Evolutionary conservation across 2,113 vertebrate species (phyloP).

Genomic region (Enhydra lutris): DNA sequence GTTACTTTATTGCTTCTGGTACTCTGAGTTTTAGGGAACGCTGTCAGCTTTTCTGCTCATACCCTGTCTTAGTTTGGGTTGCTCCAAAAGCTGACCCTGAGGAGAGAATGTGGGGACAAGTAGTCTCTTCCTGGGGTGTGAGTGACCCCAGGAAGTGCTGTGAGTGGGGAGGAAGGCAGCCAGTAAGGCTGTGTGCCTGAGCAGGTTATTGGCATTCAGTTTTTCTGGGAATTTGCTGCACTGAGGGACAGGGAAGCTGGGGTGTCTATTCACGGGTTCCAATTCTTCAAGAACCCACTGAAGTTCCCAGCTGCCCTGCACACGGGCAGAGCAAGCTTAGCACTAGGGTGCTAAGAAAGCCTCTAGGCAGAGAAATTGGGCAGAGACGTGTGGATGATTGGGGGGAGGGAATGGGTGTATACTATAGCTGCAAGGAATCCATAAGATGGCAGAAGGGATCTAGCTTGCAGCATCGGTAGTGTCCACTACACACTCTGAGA

Average conservation of each 20-base stretch:
- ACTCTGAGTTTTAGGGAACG: neutral
- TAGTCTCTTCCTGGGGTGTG: neutral
- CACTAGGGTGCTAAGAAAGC: neutral
- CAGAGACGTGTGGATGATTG: neutral
- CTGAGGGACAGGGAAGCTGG: neutral
- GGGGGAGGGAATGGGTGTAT: too few species aligned
- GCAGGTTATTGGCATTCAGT: neutral
- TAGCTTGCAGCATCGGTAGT: too few species aligned
- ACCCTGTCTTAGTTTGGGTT: neutral
- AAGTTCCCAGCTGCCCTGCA: neutral
- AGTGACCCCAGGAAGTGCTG: neutral
- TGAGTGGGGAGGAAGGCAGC: neutral
- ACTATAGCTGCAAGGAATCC: neutral
- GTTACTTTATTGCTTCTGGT: neutral
- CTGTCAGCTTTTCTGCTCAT: neutral
- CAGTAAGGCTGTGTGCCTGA: accelerated
- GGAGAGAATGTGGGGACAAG: neutral
- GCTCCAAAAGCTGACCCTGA: neutral
- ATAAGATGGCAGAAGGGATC: neutral
- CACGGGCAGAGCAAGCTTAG: neutral
- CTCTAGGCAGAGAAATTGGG: neutral
- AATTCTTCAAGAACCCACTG: neutral
- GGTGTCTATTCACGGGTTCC: neutral
- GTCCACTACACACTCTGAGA: neutral
- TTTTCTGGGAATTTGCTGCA: neutral